A percentile compares a stretch with the other conserved stretches of the same genome.
phyloP scores from a whole-genome alignment of 2,797 vertebrate genomes.

The Falco columbarius region DNA sequence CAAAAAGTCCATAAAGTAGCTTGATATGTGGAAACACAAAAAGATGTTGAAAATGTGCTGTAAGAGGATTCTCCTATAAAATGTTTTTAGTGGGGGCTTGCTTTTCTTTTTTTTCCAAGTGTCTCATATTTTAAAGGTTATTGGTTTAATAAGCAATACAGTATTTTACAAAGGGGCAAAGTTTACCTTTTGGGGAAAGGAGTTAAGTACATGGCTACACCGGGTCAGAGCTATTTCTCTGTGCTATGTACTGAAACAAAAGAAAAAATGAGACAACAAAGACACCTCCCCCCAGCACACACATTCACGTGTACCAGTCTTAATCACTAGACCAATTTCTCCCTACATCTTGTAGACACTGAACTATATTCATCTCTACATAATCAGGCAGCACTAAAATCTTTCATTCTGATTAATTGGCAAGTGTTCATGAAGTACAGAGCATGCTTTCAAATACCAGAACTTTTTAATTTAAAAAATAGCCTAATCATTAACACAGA shows the following conservation, averaged over 20 bases:
- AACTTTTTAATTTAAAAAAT: conserved; percentile 82
- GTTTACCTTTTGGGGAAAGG: conserved; percentile 68
- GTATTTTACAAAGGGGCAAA: conserved; percentile 72
- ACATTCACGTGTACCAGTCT: neutral
- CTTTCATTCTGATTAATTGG: conserved; percentile 79
- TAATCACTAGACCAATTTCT: conserved; percentile 49
- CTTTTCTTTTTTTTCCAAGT: neutral
- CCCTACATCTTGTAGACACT: conserved; percentile 55
- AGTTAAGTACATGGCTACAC: conserved; percentile 59
- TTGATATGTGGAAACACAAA: conserved; percentile 83
- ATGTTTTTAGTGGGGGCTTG: conserved; percentile 52
- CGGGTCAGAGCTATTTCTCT: conserved; percentile 64
- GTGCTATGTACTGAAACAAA: conserved; percentile 66
- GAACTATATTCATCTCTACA: conserved; percentile 70
- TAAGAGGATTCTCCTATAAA: conserved; percentile 71
- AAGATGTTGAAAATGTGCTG: conserved; percentile 76
- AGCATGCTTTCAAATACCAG: conserved; percentile 73
- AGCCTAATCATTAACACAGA: conserved; percentile 80
- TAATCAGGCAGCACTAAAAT: conserved; percentile 75
- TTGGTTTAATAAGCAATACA: conserved; percentile 76
- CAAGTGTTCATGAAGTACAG: conserved; percentile 72
- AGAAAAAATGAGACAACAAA: conserved; percentile 59
- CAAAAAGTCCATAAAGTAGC: conserved; percentile 92
- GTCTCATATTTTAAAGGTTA: conserved; percentile 76
- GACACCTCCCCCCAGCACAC: neutral